These are phyloP conservation scores for Myripristis jacobus DNA, from an alignment of 2,797 vertebrate species.

Conservation along the genomic window DNA sequence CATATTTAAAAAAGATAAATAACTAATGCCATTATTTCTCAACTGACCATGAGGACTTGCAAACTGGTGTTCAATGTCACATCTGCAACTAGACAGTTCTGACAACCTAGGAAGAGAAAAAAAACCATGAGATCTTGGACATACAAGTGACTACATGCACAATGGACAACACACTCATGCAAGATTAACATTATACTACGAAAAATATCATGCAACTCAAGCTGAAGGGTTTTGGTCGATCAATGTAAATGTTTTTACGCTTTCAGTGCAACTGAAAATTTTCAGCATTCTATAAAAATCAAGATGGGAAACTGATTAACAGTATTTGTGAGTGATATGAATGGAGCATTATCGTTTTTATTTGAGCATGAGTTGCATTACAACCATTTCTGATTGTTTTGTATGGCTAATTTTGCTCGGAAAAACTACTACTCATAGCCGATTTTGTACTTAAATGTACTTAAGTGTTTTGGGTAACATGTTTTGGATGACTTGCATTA, in stretches of 20 bases:
- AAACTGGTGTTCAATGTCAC: constrained; percentile 22
- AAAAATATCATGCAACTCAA: constrained; percentile 80
- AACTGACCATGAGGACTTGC: constrained; percentile 59
- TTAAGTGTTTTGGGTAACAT: constrained; percentile 57
- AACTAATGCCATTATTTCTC: background rate
- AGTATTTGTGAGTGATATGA: constrained; percentile 75
- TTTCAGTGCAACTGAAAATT: constrained; percentile 71
- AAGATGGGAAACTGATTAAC: constrained; percentile 67
- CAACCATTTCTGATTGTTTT: constrained; percentile 79
- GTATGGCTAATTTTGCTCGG: constrained; percentile 77
- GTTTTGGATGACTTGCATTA: constrained; percentile 80
- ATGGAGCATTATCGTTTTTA: constrained; percentile 73
- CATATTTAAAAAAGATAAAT: background rate
- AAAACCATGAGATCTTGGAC: constrained; percentile 62
- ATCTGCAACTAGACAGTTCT: constrained; percentile 48
- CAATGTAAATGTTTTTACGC: constrained; percentile 66
- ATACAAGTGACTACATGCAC: constrained; percentile 13
- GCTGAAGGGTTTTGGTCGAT: constrained; percentile 65
- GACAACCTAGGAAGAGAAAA: constrained; percentile 74
- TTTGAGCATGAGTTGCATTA: constrained; percentile 84
- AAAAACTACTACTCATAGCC: constrained; percentile 76
- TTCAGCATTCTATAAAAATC: constrained; percentile 59
- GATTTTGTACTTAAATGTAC: constrained; percentile 72
- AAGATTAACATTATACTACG: constrained; percentile 56
- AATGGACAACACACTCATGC: constrained; percentile 67